These are phyloP conservation scores for Eupithecia inturbata DNA, from an alignment of 2,888 invertebrate genomes.

Conservation along the genomic window DNA sequence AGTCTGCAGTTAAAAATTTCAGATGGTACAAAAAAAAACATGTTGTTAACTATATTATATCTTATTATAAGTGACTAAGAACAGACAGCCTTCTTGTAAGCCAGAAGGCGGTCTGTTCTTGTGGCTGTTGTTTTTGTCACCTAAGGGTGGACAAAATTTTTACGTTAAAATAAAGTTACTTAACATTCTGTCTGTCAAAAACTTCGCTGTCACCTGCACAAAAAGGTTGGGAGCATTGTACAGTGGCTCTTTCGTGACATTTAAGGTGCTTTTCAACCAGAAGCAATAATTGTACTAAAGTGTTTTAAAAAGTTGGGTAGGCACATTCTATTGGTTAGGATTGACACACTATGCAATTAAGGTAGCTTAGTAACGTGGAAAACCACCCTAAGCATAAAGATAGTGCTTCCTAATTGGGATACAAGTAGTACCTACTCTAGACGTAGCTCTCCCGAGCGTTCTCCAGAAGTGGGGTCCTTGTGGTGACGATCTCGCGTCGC, in stretches of 20 bases:
- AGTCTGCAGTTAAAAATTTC: not conserved
- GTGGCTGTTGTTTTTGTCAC: too few species aligned
- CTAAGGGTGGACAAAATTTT: not conserved
- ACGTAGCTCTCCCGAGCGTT: slow-evolving; percentile 88
- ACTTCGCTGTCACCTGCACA: not conserved
- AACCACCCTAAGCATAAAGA: not conserved
- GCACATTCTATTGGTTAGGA: not conserved
- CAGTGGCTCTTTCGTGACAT: not conserved
- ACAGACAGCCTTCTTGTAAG: not conserved
- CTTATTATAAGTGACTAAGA: not conserved
- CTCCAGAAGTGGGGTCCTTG: slow-evolving; percentile 88
- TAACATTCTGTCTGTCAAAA: not conserved
- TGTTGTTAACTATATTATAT: too few species aligned
- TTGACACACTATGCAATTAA: not conserved
- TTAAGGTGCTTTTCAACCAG: not conserved
- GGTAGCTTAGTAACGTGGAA: not conserved
- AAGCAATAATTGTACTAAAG: not conserved
- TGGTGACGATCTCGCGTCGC: slow-evolving; percentile 87
- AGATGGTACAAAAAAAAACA: not conserved
- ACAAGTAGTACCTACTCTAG: slow-evolving; percentile 52
- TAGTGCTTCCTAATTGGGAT: slow-evolving; percentile 10
- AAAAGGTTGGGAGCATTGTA: not conserved
- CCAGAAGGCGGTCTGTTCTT: too few species aligned
- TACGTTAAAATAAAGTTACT: not conserved
- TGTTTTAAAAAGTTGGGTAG: not conserved